A percentile compares a stretch with the other conserved stretches of the same genome.
Evolutionary conservation across 2,797 vertebrate genomes (phyloP).

Genomic region (Luscinia luscinia): DNA sequence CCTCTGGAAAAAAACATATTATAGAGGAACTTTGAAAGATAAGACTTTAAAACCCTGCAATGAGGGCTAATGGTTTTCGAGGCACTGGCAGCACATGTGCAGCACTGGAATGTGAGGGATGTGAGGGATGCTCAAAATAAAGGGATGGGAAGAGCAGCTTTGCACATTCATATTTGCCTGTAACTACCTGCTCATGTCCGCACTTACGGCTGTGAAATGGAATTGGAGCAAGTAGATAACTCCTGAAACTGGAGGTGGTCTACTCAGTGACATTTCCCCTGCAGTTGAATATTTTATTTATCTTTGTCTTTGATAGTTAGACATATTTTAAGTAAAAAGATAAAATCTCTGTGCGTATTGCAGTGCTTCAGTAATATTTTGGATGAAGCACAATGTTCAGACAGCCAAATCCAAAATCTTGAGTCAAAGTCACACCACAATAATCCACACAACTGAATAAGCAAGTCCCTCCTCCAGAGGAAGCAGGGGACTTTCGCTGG

Average conservation of each 20-base stretch:
- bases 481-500: background rate
- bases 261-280: background rate
- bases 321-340: background rate
- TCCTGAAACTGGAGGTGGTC: background rate
- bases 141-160: background rate
- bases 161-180: background rate
- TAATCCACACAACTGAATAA: background rate
- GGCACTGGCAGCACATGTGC: background rate
- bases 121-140: background rate
- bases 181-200: background rate
- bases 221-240: background rate
- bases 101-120: background rate
- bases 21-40: background rate
- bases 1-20: background rate
- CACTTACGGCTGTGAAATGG: background rate
- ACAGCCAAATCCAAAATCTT: background rate
- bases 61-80: background rate
- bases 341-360: background rate
- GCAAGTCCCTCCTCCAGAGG: background rate
- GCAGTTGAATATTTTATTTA: background rate
- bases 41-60: constrained; percentile 6
- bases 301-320: background rate
- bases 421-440: background rate
- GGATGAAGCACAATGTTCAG: background rate
- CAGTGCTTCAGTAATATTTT: background rate